Conservation (phyloP, 1,140 invertebrate species). For the Drosophila ogumai region DNA sequence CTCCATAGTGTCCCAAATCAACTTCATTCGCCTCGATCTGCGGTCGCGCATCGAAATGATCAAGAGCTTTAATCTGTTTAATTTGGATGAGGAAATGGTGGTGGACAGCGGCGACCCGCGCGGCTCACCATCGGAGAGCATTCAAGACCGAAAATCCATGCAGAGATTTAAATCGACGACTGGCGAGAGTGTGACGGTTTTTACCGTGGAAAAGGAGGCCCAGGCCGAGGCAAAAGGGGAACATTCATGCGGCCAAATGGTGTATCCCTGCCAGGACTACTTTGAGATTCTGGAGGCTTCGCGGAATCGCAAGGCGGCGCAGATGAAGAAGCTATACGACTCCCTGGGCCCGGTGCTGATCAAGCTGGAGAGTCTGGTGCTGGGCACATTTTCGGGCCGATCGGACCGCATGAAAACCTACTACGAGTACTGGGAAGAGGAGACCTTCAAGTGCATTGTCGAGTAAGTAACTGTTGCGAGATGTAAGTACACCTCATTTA, state of each 20-base stretch:
- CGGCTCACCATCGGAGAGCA: not conserved
- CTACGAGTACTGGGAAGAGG: slow-evolving; percentile 90
- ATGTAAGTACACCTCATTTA: too few relatives aligned
- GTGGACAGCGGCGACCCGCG: too few relatives aligned
- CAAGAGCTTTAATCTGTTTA: slow-evolving; percentile 87
- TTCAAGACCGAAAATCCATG: not conserved
- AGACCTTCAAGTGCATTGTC: slow-evolving; percentile 88
- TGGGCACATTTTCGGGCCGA: slow-evolving; percentile 88
- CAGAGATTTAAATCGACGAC: slow-evolving; percentile 34
- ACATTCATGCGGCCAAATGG: slow-evolving; percentile 51
- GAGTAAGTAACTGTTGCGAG: slow-evolving; percentile 67
- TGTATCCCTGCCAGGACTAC: slow-evolving; percentile 85
- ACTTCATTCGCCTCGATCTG: slow-evolving; percentile 91
- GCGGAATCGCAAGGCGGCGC: slow-evolving; percentile 88
- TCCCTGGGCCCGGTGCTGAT: slow-evolving; percentile 91
- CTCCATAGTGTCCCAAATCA: slow-evolving; percentile 89
- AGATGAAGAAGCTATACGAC: slow-evolving; percentile 89
- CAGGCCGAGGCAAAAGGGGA: slow-evolving; percentile 26
- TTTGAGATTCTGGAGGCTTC: slow-evolving; percentile 87
- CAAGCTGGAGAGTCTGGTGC: slow-evolving; percentile 92
- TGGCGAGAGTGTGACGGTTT: slow-evolving; percentile 41
- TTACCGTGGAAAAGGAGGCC: slow-evolving; percentile 32
- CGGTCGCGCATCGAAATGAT: slow-evolving; percentile 87
- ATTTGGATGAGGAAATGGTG: slow-evolving; percentile 65
- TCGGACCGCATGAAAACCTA: slow-evolving; percentile 88